These are phyloP conservation scores for Apis cerana DNA, from an alignment of 1,140 invertebrate species.

Conservation along the genomic window DNA sequence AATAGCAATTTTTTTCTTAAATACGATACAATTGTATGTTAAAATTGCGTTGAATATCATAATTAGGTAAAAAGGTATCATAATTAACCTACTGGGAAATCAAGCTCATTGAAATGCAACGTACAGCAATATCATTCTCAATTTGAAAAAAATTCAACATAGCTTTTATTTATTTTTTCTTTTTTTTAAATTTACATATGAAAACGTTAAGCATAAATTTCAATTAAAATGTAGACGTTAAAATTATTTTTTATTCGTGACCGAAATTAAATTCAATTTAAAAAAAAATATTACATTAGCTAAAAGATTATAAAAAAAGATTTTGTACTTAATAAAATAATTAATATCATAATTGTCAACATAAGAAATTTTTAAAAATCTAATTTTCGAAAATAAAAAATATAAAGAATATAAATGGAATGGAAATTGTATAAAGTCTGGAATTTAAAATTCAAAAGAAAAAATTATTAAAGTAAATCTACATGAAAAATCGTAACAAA, in stretches of 20 bases:
- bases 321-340: neutral
- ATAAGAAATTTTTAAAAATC: neutral
- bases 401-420: neutral
- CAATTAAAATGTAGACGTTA: neutral
- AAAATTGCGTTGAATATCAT: neutral
- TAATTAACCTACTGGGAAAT: neutral
- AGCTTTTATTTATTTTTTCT: neutral
- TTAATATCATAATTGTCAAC: neutral
- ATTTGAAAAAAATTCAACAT: neutral
- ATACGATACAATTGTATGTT: neutral
- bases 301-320: too few species aligned
- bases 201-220: neutral
- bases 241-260: neutral
- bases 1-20: neutral
- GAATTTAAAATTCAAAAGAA: neutral
- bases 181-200: neutral
- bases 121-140: neutral
- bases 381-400: neutral
- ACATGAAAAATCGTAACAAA: too few species aligned
- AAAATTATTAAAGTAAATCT: neutral
- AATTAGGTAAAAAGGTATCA: too few species aligned
- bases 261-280: too few species aligned
- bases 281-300: too few species aligned
- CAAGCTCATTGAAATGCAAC: neutral
- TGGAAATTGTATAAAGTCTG: neutral